Percentiles rank a stretch among this genome's conserved stretches.
These are phyloP conservation scores for Myoxocephalus aenaeus DNA, from an alignment of 2,797 vertebrate genomes.

Conservation along the genomic window DNA sequence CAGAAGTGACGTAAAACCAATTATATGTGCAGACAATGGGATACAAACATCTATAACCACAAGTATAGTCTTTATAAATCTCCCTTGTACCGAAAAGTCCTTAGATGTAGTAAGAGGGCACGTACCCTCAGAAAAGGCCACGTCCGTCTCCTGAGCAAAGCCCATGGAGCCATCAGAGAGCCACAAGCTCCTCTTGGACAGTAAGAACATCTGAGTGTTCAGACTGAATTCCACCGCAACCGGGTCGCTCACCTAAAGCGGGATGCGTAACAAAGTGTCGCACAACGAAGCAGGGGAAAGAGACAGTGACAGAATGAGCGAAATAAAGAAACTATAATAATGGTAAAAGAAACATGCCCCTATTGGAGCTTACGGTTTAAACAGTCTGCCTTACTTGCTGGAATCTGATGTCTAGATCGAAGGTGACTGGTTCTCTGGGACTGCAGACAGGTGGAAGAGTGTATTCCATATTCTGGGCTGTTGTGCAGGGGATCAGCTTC, in stretches of 20 bases:
- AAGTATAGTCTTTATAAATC: background rate
- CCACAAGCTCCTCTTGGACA: constrained; percentile 92
- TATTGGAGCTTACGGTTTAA: background rate
- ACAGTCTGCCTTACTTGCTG: constrained; percentile 87
- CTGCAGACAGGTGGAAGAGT: constrained; percentile 88
- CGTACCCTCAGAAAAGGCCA: constrained; percentile 92
- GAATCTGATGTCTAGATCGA: constrained; percentile 94
- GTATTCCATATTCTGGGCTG: constrained; percentile 86
- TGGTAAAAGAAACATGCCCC: background rate
- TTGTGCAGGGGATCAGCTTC: constrained; percentile 90
- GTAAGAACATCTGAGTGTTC: constrained; percentile 94
- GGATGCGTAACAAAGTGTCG: background rate
- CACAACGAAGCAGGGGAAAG: background rate
- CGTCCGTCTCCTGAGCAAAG: constrained; percentile 92
- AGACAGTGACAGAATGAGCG: background rate
- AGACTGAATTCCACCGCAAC: constrained; percentile 95
- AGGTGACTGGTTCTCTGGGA: constrained; percentile 89
- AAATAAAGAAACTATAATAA: background rate
- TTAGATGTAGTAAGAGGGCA: background rate
- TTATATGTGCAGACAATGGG: background rate
- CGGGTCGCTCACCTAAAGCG: constrained; percentile 92
- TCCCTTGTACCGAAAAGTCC: background rate
- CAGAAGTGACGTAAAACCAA: background rate
- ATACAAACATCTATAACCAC: background rate
- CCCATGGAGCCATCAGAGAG: constrained; percentile 95